Percentiles rank a stretch among this genome's conserved stretches.
These are phyloP conservation scores for Phoxinus phoxinus DNA, from an alignment of 2,113 vertebrate genomes.

Conservation along the genomic window DNA sequence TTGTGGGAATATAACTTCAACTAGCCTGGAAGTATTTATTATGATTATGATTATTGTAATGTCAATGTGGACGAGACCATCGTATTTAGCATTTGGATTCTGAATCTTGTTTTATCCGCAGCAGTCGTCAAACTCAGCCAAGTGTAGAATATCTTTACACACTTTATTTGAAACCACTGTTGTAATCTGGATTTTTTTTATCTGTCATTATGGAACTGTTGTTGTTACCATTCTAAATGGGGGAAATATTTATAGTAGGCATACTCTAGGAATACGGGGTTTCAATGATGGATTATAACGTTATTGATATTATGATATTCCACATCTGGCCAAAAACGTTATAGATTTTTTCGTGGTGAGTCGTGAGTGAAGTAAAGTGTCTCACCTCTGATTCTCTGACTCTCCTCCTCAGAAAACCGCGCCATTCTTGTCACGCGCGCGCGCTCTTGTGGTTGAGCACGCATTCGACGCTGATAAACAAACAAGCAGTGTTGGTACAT, in stretches of 20 bases:
- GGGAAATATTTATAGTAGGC: not conserved
- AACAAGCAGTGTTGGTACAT: not conserved
- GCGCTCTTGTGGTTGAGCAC: constrained; percentile 20
- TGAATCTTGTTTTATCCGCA: not conserved
- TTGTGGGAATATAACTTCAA: not conserved
- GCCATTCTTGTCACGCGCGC: not conserved
- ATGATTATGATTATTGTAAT: not conserved
- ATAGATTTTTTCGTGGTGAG: not conserved
- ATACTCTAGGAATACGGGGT: not conserved
- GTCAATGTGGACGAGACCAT: not conserved
- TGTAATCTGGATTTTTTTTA: not conserved
- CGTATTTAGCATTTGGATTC: not conserved
- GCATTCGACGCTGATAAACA: not conserved
- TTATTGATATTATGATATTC: not conserved
- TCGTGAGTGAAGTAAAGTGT: not conserved
- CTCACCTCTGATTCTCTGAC: not conserved
- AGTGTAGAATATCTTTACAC: not conserved
- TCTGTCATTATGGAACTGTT: not conserved
- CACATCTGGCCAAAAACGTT: not conserved
- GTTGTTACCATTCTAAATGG: not conserved
- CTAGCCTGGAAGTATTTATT: not conserved
- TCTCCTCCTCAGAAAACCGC: not conserved
- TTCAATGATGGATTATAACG: not conserved
- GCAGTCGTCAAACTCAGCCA: not conserved
- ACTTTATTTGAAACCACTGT: not conserved